A percentile compares a stretch with the other conserved stretches of the same genome.
Conservation (phyloP, 2,888 invertebrate genomes). For the Azorinus chamasolen region DNA sequence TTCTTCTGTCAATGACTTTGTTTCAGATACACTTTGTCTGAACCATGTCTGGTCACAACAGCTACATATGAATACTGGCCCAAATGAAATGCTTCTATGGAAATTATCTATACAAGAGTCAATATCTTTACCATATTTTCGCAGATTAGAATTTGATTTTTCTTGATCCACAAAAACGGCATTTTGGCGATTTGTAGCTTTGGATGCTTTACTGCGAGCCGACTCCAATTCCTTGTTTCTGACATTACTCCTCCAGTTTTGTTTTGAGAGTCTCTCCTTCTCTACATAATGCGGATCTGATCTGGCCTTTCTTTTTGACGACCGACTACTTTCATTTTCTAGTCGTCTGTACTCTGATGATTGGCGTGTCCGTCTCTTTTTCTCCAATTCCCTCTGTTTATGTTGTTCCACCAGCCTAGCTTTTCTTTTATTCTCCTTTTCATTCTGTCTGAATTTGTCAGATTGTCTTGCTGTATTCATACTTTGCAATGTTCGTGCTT, state of each 20-base stretch:
- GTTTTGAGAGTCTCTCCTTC: conserved; percentile 21
- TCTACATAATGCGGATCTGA: neutral
- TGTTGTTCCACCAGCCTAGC: neutral
- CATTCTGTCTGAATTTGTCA: conserved; percentile 5
- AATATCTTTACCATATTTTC: conserved; percentile 1
- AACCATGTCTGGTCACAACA: conserved; percentile 23
- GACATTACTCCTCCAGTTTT: neutral
- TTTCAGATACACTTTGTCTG: conserved; percentile 14
- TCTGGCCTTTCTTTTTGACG: conserved; percentile 3
- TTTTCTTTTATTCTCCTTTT: conserved; percentile 8
- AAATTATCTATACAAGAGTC: conserved; percentile 7
- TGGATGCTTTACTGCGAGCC: neutral
- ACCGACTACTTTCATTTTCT: neutral
- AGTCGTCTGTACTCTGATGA: neutral
- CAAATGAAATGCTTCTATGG: conserved; percentile 8
- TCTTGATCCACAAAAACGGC: neutral
- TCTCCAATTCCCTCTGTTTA: neutral
- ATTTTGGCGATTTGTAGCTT: neutral
- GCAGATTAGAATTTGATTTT: neutral
- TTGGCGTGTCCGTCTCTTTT: neutral
- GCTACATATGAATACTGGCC: conserved; percentile 4
- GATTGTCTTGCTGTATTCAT: no score
- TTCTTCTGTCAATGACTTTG: neutral
- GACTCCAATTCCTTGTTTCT: neutral
- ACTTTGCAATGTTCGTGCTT: no score